Evolutionary conservation across 92 coral and sea anemone species (phyloP).

Genomic region (Micromussa lordhowensis): DNA sequence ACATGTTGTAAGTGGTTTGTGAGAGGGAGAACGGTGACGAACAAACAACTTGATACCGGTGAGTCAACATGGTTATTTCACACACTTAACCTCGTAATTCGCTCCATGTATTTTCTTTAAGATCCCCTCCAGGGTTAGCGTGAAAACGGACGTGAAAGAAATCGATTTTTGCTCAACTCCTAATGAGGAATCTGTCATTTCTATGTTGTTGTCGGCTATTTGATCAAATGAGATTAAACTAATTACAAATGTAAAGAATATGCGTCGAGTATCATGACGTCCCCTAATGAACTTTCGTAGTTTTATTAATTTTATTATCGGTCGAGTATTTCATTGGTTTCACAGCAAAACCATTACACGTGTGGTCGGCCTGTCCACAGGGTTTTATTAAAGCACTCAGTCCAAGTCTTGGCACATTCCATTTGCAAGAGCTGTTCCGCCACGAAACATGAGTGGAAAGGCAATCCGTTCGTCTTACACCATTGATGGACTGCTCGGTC

Average conservation of each 20-base stretch:
- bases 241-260: constrained; percentile 91
- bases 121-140: neutral
- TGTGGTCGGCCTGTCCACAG: constrained; percentile 52
- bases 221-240: constrained; percentile 93
- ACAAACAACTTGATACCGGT: constrained; percentile 53
- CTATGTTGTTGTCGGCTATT: constrained; percentile 89
- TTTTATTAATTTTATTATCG: constrained; percentile 95
- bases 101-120: constrained; percentile 1
- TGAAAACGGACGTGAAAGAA: constrained; percentile 4
- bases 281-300: constrained; percentile 90
- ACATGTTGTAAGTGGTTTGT: constrained; percentile 43
- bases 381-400: constrained; percentile 62
- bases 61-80: constrained; percentile 42
- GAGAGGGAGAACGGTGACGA: constrained; percentile 25
- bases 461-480: constrained; percentile 64
- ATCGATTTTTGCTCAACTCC: constrained; percentile 17
- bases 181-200: constrained; percentile 66
- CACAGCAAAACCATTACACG: constrained; percentile 70
- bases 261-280: constrained; percentile 83
- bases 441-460: constrained; percentile 46
- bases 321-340: constrained; percentile 67
- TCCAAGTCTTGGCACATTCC: constrained; percentile 51
- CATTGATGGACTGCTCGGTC: constrained; percentile 82
- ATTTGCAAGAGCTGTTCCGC: constrained; percentile 27
- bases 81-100: constrained; percentile 40